Base-by-base conservation (phyloP, 2,888 invertebrate genomes). In the Pterobdella sp. region DNA sequence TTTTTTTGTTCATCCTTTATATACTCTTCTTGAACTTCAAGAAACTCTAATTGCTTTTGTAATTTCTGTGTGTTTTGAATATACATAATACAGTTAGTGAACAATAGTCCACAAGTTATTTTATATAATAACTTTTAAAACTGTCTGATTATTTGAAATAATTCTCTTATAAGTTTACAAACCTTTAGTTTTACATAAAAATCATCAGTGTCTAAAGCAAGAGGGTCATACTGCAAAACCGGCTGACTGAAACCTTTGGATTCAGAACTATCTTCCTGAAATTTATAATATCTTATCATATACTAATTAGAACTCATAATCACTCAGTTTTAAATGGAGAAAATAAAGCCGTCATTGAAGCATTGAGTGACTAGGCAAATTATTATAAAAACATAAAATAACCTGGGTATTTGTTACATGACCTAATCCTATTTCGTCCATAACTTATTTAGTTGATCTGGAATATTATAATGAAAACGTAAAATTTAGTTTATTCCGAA, bases 1-100 rank as follows among this genome's bases (percentile, higher is more conserved):
- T 98, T 98, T 73, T 96, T 89, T 83, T 96, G 97, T 85, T 98
- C 98, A 88, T 97, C 95, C 85, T 98, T 99, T 73, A 98, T 96
- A 83, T 98, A 98, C 81, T 97, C 96, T 83, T 99, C 98, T 87
- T 98, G 97, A 0, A 98, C 97, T 84, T 95, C 93, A 14, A 98
- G 86, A 84, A 97, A 98, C 84, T 98, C 97, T 34, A 98, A 85
- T 86, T 95, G 94, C 71, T 80, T 77, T 75, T 83, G 94, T 29
- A 98, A 86, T 88, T 95, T 96, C 91, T 94, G 81, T 56, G 35
- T 63, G 1, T 4, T 26, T 4, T 65, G 32, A 67, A 22, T 49
- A 56, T 22, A 32, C n/a, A n/a, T n/a, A n/a, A n/a, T n/a, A n/a
- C n/a, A n/a, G n/a, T n/a, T n/a, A n/a, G n/a, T n/a, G n/a, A n/a